These are phyloP conservation scores for Drosophila meridionalis DNA, from an alignment of 2,888 invertebrate species.

Conservation along the genomic window DNA sequence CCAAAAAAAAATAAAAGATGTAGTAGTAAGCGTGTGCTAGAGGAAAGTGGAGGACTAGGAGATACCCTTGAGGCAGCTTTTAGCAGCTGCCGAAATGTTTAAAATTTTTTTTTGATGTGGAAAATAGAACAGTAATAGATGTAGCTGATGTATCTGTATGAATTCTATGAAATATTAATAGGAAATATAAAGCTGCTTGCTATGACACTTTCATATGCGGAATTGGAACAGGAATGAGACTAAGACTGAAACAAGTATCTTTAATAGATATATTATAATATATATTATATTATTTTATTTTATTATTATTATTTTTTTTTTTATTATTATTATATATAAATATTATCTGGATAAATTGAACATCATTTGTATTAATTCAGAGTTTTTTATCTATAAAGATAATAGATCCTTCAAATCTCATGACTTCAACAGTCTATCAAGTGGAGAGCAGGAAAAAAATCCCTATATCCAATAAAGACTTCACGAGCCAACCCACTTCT, in stretches of 20 bases:
- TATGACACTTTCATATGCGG: neutral
- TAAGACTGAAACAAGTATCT: neutral
- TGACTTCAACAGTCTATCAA: neutral
- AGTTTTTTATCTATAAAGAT: neutral
- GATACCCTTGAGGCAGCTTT: neutral
- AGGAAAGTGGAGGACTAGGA: neutral
- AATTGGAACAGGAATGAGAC: neutral
- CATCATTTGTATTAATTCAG: too few relatives aligned
- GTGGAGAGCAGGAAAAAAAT: neutral
- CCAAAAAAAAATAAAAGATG: slow-evolving; percentile 30
- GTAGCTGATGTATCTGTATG: neutral
- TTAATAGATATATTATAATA: too few relatives aligned
- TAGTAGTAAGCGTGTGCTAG: neutral
- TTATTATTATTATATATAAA: too few relatives aligned
- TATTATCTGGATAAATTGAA: too few relatives aligned
- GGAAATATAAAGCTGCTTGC: neutral
- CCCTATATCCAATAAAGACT: neutral
- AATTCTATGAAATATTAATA: neutral
- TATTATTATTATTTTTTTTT: too few relatives aligned
- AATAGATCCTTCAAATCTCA: neutral
- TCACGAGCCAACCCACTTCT: neutral
- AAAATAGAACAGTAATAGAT: too few relatives aligned
- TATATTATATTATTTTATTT: too few relatives aligned
- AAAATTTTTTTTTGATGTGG: too few relatives aligned
- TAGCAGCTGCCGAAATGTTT: neutral